These are phyloP conservation scores for Chloropsis hardwickii DNA, from an alignment of 2,113 vertebrate species.

Conservation along the genomic window DNA sequence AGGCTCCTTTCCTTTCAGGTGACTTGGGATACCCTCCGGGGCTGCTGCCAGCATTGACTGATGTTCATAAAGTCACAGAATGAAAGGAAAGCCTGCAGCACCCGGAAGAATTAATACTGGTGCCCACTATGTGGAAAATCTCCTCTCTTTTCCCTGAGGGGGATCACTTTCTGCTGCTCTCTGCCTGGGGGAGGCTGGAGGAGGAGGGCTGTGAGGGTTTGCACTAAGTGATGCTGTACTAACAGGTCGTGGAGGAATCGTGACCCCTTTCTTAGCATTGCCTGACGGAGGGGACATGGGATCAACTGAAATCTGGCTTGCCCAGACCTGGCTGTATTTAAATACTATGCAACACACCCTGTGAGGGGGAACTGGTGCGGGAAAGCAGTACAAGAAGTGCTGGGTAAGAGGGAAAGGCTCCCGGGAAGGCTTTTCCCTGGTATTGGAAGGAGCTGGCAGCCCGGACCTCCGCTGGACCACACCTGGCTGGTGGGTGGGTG, in stretches of 20 bases:
- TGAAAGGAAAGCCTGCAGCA: neutral
- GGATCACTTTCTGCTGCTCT: neutral
- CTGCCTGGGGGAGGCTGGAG: neutral
- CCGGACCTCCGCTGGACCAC: neutral
- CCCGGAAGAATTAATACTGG: neutral
- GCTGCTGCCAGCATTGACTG: neutral
- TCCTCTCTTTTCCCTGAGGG: neutral
- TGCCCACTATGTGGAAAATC: neutral
- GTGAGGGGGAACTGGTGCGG: neutral
- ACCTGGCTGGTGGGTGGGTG: neutral
- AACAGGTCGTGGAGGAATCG: neutral
- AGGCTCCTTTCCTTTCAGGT: neutral
- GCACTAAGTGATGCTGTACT: neutral
- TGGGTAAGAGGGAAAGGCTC: neutral
- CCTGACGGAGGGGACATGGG: neutral
- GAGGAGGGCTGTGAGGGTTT: neutral
- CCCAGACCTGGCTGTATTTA: neutral
- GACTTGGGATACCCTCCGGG: neutral
- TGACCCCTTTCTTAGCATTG: neutral
- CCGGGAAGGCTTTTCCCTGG: neutral
- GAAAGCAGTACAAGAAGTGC: neutral
- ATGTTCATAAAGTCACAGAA: neutral
- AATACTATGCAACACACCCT: neutral
- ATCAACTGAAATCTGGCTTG: neutral
- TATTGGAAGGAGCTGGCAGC: fast-evolving